Conservation (phyloP, 1,140 invertebrate genomes). For the Mercenaria mercenaria region DNA sequence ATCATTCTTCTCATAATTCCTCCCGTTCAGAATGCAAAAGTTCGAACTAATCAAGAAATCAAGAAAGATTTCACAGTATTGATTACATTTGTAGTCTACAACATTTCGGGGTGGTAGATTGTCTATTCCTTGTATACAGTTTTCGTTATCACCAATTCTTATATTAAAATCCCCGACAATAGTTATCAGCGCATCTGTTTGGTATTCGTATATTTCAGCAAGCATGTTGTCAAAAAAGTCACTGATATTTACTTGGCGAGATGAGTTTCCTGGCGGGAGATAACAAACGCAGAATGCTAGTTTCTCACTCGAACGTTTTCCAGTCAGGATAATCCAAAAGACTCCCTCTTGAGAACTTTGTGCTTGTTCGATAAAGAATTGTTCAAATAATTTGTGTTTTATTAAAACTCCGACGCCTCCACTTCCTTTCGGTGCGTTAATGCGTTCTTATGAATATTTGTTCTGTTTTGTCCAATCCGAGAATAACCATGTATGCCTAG, state of each 20-base stretch:
- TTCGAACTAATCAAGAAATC: slow-evolving; percentile 5
- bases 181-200: neutral
- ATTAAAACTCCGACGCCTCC: no score
- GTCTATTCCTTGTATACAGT: neutral
- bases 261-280: neutral
- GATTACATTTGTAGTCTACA: neutral
- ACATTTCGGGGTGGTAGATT: neutral
- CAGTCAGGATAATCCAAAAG: no score
- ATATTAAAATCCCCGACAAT: neutral
- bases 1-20: neutral
- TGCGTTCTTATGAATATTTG: no score
- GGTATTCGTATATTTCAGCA: neutral
- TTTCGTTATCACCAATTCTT: neutral
- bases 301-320: neutral
- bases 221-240: neutral
- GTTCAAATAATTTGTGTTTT: no score
- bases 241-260: neutral
- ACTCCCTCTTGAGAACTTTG: no score
- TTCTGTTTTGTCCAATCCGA: no score
- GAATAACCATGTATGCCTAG: no score
- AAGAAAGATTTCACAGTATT: neutral
- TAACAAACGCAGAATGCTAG: neutral
- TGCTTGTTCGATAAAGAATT: no score
- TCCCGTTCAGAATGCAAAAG: neutral
- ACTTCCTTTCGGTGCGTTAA: no score